Evolutionary conservation across 35 echinoderm and acorn worm species (phyloP), one percentile per base, ranked within the genome.

Genomic region (Acanthaster planci): DNA sequence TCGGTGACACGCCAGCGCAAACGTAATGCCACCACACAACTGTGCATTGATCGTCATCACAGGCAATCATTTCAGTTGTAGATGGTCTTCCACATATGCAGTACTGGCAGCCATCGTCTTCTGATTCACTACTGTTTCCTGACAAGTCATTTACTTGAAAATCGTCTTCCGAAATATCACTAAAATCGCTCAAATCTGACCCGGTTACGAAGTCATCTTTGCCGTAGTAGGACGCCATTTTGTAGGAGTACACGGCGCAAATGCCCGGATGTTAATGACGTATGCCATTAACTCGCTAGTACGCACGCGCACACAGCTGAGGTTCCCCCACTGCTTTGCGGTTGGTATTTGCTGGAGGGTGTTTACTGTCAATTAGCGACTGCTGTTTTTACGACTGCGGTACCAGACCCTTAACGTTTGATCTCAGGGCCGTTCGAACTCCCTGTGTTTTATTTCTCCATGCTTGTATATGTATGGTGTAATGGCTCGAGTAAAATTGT

Each of bases 371-470:
- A 58, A 26, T 26, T 58, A 26, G n/a, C n/a, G n/a, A n/a, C n/a
- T n/a, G n/a, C n/a, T n/a, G n/a, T n/a, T 58, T 58, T 58, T 58
- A 58, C 8, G 55, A 58, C 55, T 58, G 18, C 55, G 55, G 55
- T 26, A 4, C 18, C 18, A 9, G 55, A 26, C 18, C 27, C 55
- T 58, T 17, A 58, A 21, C 55, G 55, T 58, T 58, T 58, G 55
- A 58, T 58, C 55, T 58, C 18, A 21, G 55, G 55, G 55, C 27
- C 55, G 55, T 58, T 58, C 55, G 55, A 58, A 14, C 55, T 58
- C 55, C 54, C 23, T 57, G 18, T 58, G 27, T 58, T 58, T 7
- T 26, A n/a, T 58, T 58, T 26, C 55, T 58, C 55, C 55, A 58
- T 58, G 55, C 15, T 57, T 9, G 52, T 54, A 54, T n/a, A n/a